phyloP scores from a whole-genome alignment of 2,113 vertebrate species.

The Turdus rufiventris region DNA sequence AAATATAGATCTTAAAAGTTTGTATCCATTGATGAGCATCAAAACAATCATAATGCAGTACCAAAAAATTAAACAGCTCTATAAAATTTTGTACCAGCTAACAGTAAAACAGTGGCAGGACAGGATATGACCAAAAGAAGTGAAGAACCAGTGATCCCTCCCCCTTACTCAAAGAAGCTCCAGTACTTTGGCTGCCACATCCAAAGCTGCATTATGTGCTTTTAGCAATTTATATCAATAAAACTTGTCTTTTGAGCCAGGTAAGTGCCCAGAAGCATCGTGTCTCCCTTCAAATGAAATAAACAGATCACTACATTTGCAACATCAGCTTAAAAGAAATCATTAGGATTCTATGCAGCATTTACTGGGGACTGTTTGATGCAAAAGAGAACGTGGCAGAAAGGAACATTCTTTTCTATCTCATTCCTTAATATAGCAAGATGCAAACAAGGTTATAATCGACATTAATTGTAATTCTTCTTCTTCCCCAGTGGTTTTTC shows the following conservation, averaged over 20 bases:
- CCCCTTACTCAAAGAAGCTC: accelerated
- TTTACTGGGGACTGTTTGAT: not conserved
- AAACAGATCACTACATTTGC: not conserved
- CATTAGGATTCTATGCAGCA: not conserved
- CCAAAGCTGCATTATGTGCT: not conserved
- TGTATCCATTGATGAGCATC: not conserved
- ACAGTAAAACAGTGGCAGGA: not conserved
- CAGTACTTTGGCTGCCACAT: not conserved
- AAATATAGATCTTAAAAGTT: not conserved
- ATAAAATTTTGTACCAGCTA: not conserved
- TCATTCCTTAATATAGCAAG: not conserved
- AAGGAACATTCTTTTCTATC: not conserved
- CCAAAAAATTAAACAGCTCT: not conserved
- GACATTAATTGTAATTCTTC: not conserved
- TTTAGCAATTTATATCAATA: not conserved
- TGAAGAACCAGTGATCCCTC: not conserved
- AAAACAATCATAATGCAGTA: not conserved
- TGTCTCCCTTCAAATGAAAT: not conserved
- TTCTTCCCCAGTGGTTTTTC: not conserved
- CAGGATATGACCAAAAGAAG: not conserved
- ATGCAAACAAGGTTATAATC: not conserved
- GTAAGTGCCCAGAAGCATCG: not conserved
- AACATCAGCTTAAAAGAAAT: not conserved
- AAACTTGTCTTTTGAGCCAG: not conserved
- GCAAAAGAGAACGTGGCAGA: not conserved